Conservation (phyloP, 1,140 invertebrate species). For the Heliothis subflexa region DNA sequence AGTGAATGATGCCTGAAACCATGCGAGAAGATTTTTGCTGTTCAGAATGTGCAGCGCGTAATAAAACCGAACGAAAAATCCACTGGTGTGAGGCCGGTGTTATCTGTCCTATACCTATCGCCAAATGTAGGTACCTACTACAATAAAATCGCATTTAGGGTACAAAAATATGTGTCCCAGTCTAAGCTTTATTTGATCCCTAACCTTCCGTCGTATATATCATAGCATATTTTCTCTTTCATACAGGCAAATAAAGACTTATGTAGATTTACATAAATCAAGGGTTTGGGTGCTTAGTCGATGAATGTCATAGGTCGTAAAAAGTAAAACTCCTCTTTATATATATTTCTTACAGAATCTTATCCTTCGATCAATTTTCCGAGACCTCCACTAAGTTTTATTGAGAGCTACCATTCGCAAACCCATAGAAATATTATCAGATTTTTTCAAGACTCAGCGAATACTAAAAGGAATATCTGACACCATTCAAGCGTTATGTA, state of each 20-base stretch:
- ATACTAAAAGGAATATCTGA: conserved; percentile 44
- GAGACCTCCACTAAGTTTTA: conserved; percentile 10
- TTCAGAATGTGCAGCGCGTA: too few species aligned
- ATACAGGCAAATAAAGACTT: neutral
- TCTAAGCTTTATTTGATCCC: too few species aligned
- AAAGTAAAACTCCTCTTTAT: neutral
- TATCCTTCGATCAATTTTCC: conserved; percentile 20
- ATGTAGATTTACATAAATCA: conserved; percentile 14
- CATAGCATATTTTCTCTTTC: neutral
- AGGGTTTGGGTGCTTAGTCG: conserved; percentile 1
- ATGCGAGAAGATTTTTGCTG: too few species aligned
- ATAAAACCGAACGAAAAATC: too few species aligned
- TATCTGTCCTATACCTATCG: too few species aligned
- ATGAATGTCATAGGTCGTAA: conserved; percentile 22
- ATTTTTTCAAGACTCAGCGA: conserved; percentile 44
- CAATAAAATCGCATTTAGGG: neutral
- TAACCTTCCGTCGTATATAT: too few species aligned
- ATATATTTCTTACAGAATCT: conserved; percentile 5
- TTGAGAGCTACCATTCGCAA: conserved; percentile 18
- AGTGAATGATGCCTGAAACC: too few species aligned
- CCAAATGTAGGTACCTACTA: neutral
- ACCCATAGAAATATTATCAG: conserved; percentile 41
- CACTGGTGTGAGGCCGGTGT: too few species aligned
- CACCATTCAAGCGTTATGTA: conserved; percentile 36
- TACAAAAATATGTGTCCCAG: neutral